Evolutionary conservation across 2,888 invertebrate species (phyloP), one percentile per base, ranked within the genome.

Genomic region (Dicyrtomina minuta): DNA sequence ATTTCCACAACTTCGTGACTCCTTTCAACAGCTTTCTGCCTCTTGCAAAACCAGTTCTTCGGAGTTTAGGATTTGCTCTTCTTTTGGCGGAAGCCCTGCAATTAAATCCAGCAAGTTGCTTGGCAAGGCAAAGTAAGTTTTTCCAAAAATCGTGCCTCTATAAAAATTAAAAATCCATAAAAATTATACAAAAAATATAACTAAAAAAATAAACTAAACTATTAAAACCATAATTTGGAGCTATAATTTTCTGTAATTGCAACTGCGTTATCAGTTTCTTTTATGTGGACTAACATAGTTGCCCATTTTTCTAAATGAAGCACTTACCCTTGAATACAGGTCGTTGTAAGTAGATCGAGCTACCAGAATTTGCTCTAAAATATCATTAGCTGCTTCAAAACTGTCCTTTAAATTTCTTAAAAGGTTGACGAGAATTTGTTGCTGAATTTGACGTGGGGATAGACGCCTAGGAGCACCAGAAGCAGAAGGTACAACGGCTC

Each of bases 111-210:
- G 24, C 53, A 10, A 53, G 22, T 53, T 53, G 53, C 8, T 3
- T 15, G 24, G 24, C 53, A 22, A 53, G 24, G 8, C 8, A 22
- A 5, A 53, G 20, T 20, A 53, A 3, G 15, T 20, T 15, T 3
- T 53, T 24, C 53, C 53, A 22, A 53, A 53, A 53, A 24, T 22
- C 53, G 24, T 53, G 53, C 24, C 53, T 20, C 53, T 53, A 24
- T 24, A 53, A 12, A 51, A 20, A 20, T 5, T 24, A 2, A 22
- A 53, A 24, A 10, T n/a, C n/a, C n/a, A n/a, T n/a, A n/a, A n/a
- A n/a, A n/a, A n/a, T n/a, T n/a, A n/a, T n/a, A n/a, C n/a, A n/a
- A n/a, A n/a, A n/a, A n/a, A n/a, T n/a, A n/a, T n/a, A 10, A 49
- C 2, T n/a, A 17, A 12, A 51, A 17, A 20, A 17, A 49, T 12